phyloP scores from a whole-genome alignment of 2,113 vertebrate genomes.

The Syngnathoides biaculeatus region DNA sequence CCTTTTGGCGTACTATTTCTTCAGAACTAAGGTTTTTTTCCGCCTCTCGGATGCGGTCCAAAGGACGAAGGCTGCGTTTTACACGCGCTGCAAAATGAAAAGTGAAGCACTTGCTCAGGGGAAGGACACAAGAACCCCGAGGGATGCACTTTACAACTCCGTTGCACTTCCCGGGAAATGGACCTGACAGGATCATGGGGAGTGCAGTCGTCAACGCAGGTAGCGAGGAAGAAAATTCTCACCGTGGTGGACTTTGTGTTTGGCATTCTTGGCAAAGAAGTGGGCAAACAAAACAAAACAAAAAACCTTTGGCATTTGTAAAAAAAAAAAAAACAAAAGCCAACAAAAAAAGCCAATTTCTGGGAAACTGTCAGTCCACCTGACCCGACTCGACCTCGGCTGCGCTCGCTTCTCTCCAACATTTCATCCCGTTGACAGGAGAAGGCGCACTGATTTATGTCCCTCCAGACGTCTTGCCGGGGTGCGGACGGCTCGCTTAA shows the following conservation, averaged over 20 bases:
- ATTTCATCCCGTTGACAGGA: constrained; percentile 3
- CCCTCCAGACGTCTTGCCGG: constrained; percentile 36
- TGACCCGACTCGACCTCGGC: background rate
- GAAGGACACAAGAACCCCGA: constrained; percentile 7
- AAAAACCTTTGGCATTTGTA: too few species aligned
- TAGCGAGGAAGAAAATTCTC: constrained; percentile 4
- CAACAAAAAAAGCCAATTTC: too few species aligned
- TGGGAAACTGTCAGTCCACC: background rate
- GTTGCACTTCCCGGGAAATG: constrained; percentile 26
- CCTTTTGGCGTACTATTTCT: constrained; percentile 4
- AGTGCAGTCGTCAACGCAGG: constrained; percentile 12
- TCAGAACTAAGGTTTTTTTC: too few species aligned
- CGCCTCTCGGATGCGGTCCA: constrained; percentile 11
- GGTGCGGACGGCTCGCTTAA: constrained; percentile 47
- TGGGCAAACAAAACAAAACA: too few species aligned
- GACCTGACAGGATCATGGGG: constrained; percentile 15
- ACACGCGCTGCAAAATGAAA: constrained; percentile 21
- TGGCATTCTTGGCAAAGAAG: too few species aligned
- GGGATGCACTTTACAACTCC: constrained; percentile 21
- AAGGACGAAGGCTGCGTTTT: constrained; percentile 8
- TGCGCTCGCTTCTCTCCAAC: background rate
- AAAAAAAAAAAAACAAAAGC: too few species aligned
- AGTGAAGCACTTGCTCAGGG: background rate
- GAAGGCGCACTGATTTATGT: constrained; percentile 31
- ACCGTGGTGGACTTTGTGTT: background rate